Conservation (phyloP, 2,113 vertebrate species). For the Scomber colias region DNA sequence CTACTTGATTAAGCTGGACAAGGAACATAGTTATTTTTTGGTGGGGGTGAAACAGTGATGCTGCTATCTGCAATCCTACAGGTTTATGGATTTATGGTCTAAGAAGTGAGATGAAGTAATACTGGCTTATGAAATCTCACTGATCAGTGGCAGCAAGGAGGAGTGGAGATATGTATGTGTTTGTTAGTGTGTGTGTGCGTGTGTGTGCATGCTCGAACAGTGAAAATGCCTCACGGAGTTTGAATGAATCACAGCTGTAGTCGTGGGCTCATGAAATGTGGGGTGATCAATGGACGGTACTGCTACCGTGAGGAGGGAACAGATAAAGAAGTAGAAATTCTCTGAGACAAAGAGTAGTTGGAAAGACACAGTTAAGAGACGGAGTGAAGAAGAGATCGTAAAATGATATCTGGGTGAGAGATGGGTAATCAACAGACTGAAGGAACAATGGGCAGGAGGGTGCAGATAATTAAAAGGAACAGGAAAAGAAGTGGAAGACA, state of each 20-base stretch:
- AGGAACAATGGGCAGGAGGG: background rate
- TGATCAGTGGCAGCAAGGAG: constrained; percentile 39
- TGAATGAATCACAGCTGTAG: constrained; percentile 48
- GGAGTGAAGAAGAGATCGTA: constrained; percentile 1
- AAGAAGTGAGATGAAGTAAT: constrained; percentile 45
- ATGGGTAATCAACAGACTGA: background rate
- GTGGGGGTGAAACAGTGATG: constrained; percentile 43
- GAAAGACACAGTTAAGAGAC: constrained; percentile 7
- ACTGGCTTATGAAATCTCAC: constrained; percentile 46
- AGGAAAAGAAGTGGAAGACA: constrained; percentile 21
- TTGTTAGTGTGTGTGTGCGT: background rate
- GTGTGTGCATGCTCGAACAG: background rate
- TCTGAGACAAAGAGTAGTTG: background rate
- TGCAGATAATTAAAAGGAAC: constrained; percentile 13
- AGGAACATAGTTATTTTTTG: constrained; percentile 39
- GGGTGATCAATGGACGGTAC: constrained; percentile 34
- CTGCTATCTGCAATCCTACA: constrained; percentile 57
- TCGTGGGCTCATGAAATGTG: constrained; percentile 33
- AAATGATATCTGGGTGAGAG: constrained; percentile 32
- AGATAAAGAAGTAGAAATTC: constrained; percentile 24
- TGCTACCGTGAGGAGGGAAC: background rate
- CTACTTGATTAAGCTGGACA: constrained; percentile 53
- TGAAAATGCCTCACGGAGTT: constrained; percentile 27
- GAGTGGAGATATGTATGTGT: background rate
- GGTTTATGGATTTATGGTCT: constrained; percentile 53